These are phyloP conservation scores for Cephus nigrinus DNA, from an alignment of 2,888 invertebrate species.

Conservation along the genomic window DNA sequence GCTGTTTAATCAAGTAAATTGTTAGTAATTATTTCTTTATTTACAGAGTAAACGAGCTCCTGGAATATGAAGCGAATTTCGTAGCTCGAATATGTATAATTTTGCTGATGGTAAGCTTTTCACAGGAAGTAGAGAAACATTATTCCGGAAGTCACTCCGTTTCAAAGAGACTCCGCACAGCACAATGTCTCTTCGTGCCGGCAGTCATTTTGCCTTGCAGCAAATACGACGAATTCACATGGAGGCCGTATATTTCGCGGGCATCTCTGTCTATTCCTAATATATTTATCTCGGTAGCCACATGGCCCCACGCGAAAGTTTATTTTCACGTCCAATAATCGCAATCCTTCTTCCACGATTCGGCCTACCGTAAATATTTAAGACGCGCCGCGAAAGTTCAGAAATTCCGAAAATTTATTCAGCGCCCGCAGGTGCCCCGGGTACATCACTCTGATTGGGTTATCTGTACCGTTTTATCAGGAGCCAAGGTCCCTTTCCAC, in stretches of 20 bases:
- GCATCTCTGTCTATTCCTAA: neutral
- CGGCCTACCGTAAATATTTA: neutral
- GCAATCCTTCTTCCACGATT: neutral
- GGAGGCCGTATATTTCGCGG: neutral
- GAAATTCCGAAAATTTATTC: neutral
- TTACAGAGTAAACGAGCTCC: neutral
- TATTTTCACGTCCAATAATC: neutral
- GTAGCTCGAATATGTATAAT: neutral
- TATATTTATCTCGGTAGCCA: neutral
- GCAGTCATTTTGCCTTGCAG: neutral
- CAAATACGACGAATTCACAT: neutral
- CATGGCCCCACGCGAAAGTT: neutral
- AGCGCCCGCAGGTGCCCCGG: neutral
- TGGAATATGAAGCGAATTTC: neutral
- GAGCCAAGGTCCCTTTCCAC: neutral
- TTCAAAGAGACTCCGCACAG: neutral
- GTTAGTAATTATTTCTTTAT: neutral
- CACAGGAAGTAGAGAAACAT: conserved; percentile 58
- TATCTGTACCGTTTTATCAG: neutral
- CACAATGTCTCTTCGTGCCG: neutral
- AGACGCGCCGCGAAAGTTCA: neutral
- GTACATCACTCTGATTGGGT: neutral
- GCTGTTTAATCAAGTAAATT: neutral
- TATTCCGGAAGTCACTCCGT: conserved; percentile 54
- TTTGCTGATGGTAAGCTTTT: neutral